phyloP scores from a whole-genome alignment of 2,113 vertebrate species.

The Albula glossodonta region DNA sequence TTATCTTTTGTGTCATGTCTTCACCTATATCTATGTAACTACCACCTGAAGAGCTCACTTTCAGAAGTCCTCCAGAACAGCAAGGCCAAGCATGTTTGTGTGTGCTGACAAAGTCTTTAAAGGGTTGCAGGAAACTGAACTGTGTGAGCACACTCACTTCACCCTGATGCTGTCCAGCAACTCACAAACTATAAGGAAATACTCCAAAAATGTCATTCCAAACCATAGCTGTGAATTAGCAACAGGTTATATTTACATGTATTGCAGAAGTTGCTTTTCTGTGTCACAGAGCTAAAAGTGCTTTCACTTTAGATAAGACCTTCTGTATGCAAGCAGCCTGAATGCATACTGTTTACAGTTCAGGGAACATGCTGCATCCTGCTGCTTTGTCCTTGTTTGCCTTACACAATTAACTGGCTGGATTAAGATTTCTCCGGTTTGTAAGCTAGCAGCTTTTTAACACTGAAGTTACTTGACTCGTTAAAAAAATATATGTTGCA shows the following conservation, averaged over 20 bases:
- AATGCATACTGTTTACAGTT: too few relatives aligned
- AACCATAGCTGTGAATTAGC: background rate
- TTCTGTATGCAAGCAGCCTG: background rate
- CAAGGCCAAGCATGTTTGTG: background rate
- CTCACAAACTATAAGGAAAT: background rate
- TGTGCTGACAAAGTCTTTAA: background rate
- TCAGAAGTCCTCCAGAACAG: constrained; percentile 25
- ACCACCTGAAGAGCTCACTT: constrained; percentile 35
- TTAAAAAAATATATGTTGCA: background rate
- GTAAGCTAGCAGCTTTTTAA: background rate
- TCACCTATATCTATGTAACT: constrained; percentile 46
- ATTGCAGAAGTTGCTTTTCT: background rate
- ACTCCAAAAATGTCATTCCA: background rate
- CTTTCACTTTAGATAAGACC: background rate
- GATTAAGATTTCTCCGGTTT: background rate
- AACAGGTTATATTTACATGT: background rate
- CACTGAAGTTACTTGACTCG: background rate
- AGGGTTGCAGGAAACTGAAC: background rate
- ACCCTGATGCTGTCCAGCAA: background rate
- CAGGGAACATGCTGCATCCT: background rate
- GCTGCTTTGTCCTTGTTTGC: background rate
- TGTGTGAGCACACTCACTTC: background rate
- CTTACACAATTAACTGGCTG: background rate
- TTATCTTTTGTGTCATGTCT: constrained; percentile 19
- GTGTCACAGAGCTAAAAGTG: background rate